Conservation (phyloP, 2,888 invertebrate species). For the Cylindroiulus punctatus region DNA sequence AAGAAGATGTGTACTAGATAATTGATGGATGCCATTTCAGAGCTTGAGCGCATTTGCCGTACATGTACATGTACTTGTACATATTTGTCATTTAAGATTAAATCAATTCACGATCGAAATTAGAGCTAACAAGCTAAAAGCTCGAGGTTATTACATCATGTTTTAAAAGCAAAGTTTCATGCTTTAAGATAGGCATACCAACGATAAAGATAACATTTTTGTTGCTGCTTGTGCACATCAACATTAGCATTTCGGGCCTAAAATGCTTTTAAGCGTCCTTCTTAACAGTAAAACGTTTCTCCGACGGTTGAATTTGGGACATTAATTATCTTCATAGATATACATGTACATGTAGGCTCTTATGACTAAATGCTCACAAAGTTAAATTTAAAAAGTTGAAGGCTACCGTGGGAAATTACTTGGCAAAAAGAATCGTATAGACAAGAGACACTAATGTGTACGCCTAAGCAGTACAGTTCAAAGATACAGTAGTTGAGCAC, state of each 20-base stretch:
- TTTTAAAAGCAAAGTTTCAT: constrained; percentile 38
- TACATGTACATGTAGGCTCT: not conserved
- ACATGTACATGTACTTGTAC: too few relatives aligned
- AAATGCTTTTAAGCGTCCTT: not conserved
- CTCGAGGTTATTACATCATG: constrained; percentile 24
- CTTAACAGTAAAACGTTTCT: not conserved
- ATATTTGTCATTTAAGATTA: not conserved
- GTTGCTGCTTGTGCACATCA: not conserved
- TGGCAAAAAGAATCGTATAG: too few relatives aligned
- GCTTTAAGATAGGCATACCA: constrained; percentile 10
- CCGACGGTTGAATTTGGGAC: not conserved
- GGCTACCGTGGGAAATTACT: too few relatives aligned
- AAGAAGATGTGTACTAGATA: not conserved
- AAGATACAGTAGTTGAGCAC: too few relatives aligned
- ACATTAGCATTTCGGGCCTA: not conserved
- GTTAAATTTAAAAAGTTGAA: too few relatives aligned
- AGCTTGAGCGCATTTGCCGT: not conserved
- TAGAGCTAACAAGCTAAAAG: constrained; percentile 28
- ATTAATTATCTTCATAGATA: not conserved
- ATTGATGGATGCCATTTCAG: not conserved
- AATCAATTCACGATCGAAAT: constrained; percentile 22
- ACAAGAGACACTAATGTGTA: too few relatives aligned
- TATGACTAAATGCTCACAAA: not conserved
- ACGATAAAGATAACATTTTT: constrained; percentile 31
- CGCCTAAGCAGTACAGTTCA: too few relatives aligned